phyloP scores from a whole-genome alignment of 2,113 vertebrate species.

The Phainopepla nitens region DNA sequence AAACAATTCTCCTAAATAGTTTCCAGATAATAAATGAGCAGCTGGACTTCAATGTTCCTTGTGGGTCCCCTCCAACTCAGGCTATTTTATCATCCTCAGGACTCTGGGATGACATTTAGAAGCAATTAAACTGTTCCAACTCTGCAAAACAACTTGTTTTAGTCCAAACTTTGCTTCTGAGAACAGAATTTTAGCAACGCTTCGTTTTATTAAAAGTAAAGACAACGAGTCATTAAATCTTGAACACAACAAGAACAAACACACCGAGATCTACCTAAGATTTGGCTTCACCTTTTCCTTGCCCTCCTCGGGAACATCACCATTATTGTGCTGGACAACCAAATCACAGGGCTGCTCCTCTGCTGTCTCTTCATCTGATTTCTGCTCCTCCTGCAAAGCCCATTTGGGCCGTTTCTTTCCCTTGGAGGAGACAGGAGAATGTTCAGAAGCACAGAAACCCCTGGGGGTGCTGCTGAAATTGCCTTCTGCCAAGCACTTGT shows the following conservation, averaged over 20 bases:
- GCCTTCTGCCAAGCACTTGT: constrained; percentile 83
- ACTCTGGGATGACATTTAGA: background rate
- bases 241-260: background rate
- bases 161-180: background rate
- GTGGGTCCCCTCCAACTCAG: background rate
- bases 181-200: background rate
- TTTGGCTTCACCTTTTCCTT: constrained; percentile 76
- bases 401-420: constrained; percentile 70
- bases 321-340: constrained; percentile 83
- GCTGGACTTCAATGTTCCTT: background rate
- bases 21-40: background rate
- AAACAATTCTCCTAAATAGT: background rate
- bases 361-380: constrained; percentile 83
- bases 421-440: constrained; percentile 54
- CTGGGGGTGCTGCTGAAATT: constrained; percentile 77
- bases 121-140: background rate
- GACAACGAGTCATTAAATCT: background rate
- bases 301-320: constrained; percentile 79
- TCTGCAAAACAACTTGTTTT: background rate
- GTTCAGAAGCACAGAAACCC: constrained; percentile 62
- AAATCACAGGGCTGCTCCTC: constrained; percentile 88
- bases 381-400: constrained; percentile 74
- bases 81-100: background rate
- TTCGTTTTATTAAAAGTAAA: background rate
- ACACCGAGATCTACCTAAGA: constrained; percentile 62